Base-by-base conservation (phyloP, 2,113 vertebrate species). In the Vidua macroura region DNA sequence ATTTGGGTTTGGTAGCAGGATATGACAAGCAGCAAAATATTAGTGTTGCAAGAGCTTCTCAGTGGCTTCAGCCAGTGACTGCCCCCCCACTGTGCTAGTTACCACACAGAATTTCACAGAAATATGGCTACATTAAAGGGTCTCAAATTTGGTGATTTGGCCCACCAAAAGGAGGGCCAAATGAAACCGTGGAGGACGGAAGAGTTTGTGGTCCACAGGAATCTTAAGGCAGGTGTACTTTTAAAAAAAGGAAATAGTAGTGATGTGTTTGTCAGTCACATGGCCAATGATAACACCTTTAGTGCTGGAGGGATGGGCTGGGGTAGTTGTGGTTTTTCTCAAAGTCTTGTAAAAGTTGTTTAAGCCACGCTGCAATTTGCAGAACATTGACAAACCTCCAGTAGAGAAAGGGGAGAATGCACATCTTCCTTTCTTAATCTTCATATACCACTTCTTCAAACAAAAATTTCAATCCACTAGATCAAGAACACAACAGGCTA, bases 181-280 rank as follows among this genome's bases (percentile, higher is more conserved):
- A 68, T 28, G 13, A 68, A 52, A 4, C 19, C 41, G 89, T 60
- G 48, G 28, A 56, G 19, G 28, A 66, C 4, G 6, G 18, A 49
- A 41, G 22, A 39, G 21, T 48, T 79, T 86, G 15, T 0, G 0
- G 13, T n/a, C n/a, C 2, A 10, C 2, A 23, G 21, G 30, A 86
- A 56, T 20, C 48, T 55, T 81, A 35, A 84, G 48, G 11, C 52
- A 53, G 72, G 28, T 0, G 0, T 51, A 10, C 13, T 84, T 60
- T n/a, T 31, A 33, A 31, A 33, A 33, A 49, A 49, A 49, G 15
- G 28, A 76, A 73, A 24, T 5, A 21, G 30, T 28, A n/a, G 7
- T 53, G 46, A 33, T 4, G 5, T 27, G 31, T n/a, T 44, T 49
- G 10, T 58, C 52, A 37, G 46, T 5, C 35, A 24, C 10, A 1